Evolutionary conservation across 2,113 vertebrate species (phyloP).

Genomic region (Urocitellus parryii): DNA sequence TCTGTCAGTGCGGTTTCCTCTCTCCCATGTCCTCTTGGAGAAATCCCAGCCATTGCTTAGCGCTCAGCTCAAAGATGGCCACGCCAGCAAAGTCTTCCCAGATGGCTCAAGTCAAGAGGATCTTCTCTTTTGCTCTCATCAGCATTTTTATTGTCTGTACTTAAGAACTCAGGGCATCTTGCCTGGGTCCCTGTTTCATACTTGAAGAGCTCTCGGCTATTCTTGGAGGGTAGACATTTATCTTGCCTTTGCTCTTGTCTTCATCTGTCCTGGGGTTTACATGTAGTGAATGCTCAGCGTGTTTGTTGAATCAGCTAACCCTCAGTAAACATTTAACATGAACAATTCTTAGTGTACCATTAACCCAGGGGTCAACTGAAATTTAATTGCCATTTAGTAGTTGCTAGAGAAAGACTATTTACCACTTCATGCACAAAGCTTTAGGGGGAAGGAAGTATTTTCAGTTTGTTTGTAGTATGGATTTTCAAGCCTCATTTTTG

Average conservation of each 20-base stretch:
- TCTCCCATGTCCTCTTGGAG: neutral
- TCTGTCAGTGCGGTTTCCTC: neutral
- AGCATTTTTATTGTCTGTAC: neutral
- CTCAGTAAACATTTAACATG: neutral
- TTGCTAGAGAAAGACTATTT: slow-evolving; percentile 43
- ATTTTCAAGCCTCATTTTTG: slow-evolving; percentile 55
- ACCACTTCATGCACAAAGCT: neutral
- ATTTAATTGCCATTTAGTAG: slow-evolving; percentile 54
- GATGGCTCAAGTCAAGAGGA: neutral
- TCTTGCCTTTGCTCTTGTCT: neutral
- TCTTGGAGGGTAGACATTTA: neutral
- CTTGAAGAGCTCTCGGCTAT: neutral
- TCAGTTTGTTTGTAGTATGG: slow-evolving; percentile 12
- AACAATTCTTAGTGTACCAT: neutral
- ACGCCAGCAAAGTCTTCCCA: neutral
- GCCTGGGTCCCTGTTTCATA: neutral
- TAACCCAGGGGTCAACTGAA: slow-evolving; percentile 50
- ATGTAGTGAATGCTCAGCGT: neutral
- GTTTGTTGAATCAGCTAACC: neutral
- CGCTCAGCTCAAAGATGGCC: neutral
- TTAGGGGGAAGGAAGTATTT: neutral
- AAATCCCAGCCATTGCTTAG: neutral
- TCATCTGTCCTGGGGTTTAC: neutral
- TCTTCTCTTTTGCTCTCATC: neutral
- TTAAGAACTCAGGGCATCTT: neutral